phyloP scores from a whole-genome alignment of 2,888 invertebrate genomes.

The Thereva unica region DNA sequence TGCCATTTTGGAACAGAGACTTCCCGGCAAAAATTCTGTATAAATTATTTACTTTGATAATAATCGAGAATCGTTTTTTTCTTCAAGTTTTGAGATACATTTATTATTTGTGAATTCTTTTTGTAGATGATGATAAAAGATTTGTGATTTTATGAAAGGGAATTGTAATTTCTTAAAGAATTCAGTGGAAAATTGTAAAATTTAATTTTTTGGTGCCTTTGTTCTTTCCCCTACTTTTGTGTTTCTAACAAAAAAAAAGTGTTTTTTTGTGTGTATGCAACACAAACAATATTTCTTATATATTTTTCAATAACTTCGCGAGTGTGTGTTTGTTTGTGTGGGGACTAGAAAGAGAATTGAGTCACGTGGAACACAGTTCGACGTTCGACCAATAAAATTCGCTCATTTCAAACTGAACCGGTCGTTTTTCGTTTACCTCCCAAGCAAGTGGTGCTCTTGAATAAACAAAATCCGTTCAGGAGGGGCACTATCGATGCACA shows the following conservation, averaged over 20 bases:
- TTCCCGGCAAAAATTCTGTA: constrained; percentile 25
- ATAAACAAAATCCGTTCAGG: too few species aligned
- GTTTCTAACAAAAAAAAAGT: constrained; percentile 17
- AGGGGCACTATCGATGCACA: too few species aligned
- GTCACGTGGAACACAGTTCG: constrained; percentile 20
- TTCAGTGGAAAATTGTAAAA: constrained; percentile 6
- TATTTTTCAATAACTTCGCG: not conserved
- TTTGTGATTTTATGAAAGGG: too few species aligned
- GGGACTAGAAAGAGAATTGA: not conserved
- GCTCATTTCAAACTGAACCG: constrained; percentile 23
- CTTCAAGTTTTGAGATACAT: too few species aligned
- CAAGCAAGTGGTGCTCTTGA: not conserved
- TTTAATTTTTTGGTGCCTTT: constrained; percentile 16
- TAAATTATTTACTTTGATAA: not conserved
- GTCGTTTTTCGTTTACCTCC: constrained; percentile 4
- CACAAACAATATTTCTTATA: too few species aligned
- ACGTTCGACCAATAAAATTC: constrained; percentile 25
- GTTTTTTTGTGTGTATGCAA: not conserved
- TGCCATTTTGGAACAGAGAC: constrained; percentile 31
- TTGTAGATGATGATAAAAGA: too few species aligned
- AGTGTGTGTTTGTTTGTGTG: constrained; percentile 6
- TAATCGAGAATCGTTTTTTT: not conserved
- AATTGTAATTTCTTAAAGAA: not conserved
- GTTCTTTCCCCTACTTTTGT: constrained; percentile 22
- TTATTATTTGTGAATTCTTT: too few species aligned